Conservation (phyloP, 2,888 invertebrate genomes). For the Amphiduros pacificus region DNA sequence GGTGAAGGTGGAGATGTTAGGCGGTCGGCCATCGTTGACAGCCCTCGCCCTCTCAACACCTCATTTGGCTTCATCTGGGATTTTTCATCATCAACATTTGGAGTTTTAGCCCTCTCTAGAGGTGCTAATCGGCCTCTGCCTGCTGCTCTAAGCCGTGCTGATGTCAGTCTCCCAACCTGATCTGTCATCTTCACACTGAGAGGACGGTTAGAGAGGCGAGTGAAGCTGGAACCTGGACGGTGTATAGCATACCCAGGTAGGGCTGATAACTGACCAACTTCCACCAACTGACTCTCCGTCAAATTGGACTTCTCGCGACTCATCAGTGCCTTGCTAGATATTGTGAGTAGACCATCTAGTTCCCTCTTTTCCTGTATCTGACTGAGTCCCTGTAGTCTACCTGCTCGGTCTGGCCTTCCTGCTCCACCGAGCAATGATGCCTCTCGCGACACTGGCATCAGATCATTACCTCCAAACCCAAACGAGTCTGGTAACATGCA, state of each 20-base stretch:
- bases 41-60: conserved; percentile 8
- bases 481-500: too few relatives aligned
- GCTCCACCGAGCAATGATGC: too few relatives aligned
- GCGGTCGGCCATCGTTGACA: background rate
- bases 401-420: too few relatives aligned
- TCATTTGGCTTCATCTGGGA: conserved; percentile 3
- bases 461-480: too few relatives aligned
- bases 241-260: too few relatives aligned
- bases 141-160: conserved; percentile 6
- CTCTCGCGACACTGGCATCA: too few relatives aligned
- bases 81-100: conserved; percentile 13
- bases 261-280: too few relatives aligned
- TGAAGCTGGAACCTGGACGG: conserved; percentile 11
- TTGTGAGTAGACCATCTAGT: conserved; percentile 15
- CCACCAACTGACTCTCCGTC: background rate
- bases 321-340: conserved; percentile 13
- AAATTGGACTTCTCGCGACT: conserved; percentile 3
- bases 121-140: conserved; percentile 14
- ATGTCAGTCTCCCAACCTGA: conserved; percentile 7
- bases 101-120: conserved; percentile 15
- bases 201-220: background rate
- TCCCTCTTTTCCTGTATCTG: background rate
- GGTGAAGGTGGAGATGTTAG: conserved; percentile 1
- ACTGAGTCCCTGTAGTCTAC: too few relatives aligned
- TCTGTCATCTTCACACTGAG: conserved; percentile 7